Evolutionary conservation across 2,888 invertebrate species (phyloP).

Genomic region (Quadroppia sp.): DNA sequence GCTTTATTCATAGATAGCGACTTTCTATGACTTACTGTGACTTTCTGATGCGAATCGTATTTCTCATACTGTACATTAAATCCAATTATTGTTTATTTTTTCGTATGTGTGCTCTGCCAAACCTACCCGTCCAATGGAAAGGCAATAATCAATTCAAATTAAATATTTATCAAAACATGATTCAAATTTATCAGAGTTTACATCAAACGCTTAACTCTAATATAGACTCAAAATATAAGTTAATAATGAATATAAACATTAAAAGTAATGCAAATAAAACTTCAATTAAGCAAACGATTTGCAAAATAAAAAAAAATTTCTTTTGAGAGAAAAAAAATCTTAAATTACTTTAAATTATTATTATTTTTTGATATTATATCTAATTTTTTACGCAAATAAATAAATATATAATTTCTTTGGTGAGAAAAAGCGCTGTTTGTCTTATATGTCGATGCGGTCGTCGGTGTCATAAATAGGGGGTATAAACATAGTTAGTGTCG

Average conservation of each 20-base stretch:
- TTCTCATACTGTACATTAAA: too few relatives aligned
- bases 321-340: too few relatives aligned
- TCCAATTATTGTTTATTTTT: not conserved
- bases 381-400: not conserved
- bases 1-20: too few relatives aligned
- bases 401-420: not conserved
- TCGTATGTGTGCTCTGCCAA: not conserved
- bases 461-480: slow-evolving; percentile 18
- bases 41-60: too few relatives aligned
- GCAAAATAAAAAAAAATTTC: too few relatives aligned
- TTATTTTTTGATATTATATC: too few relatives aligned
- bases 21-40: too few relatives aligned
- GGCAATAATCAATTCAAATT: slow-evolving; percentile 22
- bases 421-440: slow-evolving; percentile 16
- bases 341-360: too few relatives aligned
- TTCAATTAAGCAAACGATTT: not conserved
- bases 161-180: slow-evolving; percentile 31
- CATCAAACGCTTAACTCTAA: not conserved
- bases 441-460: not conserved
- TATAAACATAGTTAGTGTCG: slow-evolving; percentile 19
- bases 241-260: slow-evolving; percentile 2
- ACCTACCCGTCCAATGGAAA: not conserved
- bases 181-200: slow-evolving; percentile 27
- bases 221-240: slow-evolving; percentile 7
- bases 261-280: slow-evolving; percentile 15